phyloP scores from a whole-genome alignment of 2,888 invertebrate species.

The Cheilosia vulpina region DNA sequence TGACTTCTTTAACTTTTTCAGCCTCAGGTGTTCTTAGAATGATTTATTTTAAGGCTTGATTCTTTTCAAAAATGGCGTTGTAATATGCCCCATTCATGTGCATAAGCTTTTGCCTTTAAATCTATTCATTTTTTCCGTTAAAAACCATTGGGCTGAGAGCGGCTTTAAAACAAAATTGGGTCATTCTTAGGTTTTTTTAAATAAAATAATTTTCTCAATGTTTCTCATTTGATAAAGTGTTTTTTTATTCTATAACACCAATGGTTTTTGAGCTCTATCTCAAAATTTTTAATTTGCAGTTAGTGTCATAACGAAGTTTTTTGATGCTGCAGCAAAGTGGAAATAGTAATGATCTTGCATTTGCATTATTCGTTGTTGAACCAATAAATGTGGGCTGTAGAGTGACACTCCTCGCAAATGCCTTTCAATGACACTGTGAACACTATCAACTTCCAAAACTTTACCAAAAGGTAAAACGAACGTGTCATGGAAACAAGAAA shows the following conservation, averaged over 20 bases:
- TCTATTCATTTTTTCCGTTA: too few relatives aligned
- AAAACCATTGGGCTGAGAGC: too few relatives aligned
- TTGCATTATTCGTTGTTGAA: conserved; percentile 40
- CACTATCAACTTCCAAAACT: conserved; percentile 44
- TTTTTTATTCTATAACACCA: conserved; percentile 19
- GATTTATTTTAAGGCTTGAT: too few relatives aligned
- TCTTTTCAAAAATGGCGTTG: too few relatives aligned
- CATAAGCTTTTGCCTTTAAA: too few relatives aligned
- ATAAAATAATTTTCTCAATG: conserved; percentile 5
- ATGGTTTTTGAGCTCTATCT: conserved; percentile 15
- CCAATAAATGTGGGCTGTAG: conserved; percentile 28
- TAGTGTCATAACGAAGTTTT: conserved; percentile 8
- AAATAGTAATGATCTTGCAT: conserved; percentile 32
- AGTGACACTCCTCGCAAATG: conserved; percentile 36
- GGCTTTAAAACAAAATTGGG: too few relatives aligned
- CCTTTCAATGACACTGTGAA: conserved; percentile 41
- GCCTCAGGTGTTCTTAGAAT: too few relatives aligned
- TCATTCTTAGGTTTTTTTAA: not conserved
- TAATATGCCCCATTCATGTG: too few relatives aligned
- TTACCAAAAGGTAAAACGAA: too few relatives aligned
- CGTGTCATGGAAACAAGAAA: too few relatives aligned
- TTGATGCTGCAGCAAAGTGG: conserved; percentile 28
- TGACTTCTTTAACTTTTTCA: too few relatives aligned
- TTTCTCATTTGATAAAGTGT: conserved; percentile 15
- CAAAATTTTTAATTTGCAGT: conserved; percentile 18